Base-by-base conservation (phyloP, 2,888 invertebrate genomes). In the Pseudococcus jackbeardsleyi region DNA sequence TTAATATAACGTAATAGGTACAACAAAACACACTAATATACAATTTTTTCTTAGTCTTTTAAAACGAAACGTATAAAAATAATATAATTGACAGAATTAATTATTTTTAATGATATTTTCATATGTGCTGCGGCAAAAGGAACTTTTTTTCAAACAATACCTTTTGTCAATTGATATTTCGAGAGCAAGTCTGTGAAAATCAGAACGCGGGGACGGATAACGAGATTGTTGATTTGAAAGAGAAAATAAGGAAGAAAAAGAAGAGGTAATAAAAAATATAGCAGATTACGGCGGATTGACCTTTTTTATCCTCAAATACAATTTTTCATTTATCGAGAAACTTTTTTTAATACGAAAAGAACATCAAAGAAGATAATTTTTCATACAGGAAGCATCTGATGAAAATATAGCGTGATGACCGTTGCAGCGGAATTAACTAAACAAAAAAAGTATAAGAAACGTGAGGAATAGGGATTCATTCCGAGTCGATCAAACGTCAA, bases 61-160 rank as follows among this genome's bases (percentile, higher is more conserved):
- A 22, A 19, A 64, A 77, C 19, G 22, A 39, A 77, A 77, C 26
- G 39, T 33, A 64, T 64, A 64, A 64, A 72, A 77, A 77, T 39
- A 77, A 77, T 22, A 77, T 77, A 77, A 77, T 77, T 77, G 77
- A 77, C 77, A 77, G 77, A 77, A 77, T 77, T 77, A 77, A 77
- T 77, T 77, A 77, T 77, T 77, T 77, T 77, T 77, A 77, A 77
- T 77, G 77, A 77, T 77, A 77, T 22, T 33, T 77, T 77, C 33
- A 68, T 77, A 1, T 33, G 33, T 77, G 77, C 33, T 77, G 22
- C 15, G 39, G 33, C 77, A 26, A 77, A 77, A 39, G 77, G 39
- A 77, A 77, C 77, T 26, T 77, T 39, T n/a, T 33, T 39, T 77
- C 39, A 77, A 39, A 77, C 39, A 39, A 17, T 33, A 39, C 17